Conservation (phyloP, 2,113 vertebrate genomes). For the Orcinus orca region DNA sequence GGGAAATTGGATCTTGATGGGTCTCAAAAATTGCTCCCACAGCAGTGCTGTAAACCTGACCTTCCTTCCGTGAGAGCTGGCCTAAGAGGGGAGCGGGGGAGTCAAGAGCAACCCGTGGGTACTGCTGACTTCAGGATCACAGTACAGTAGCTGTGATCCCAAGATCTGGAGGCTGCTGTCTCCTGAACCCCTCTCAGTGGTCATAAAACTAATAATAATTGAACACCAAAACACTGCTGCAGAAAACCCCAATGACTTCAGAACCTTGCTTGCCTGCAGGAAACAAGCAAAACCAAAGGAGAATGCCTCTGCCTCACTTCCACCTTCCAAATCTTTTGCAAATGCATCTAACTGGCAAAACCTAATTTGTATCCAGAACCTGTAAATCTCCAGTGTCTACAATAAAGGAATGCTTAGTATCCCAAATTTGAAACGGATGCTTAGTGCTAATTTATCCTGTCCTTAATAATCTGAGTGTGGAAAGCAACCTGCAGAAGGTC, state of each 20-base stretch:
- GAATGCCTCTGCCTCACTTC: background rate
- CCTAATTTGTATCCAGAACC: background rate
- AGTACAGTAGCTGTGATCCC: background rate
- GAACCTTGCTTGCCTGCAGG: background rate
- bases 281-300: background rate
- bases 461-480: background rate
- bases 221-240: background rate
- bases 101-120: background rate
- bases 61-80: too few relatives aligned
- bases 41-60: fast-evolving
- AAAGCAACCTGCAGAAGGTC: background rate
- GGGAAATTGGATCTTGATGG: background rate
- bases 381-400: background rate
- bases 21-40: background rate
- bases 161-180: background rate
- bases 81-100: fast-evolving
- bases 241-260: background rate
- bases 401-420: background rate
- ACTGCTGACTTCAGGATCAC: too few relatives aligned
- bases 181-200: background rate
- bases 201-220: background rate
- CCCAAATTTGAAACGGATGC: background rate
- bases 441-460: background rate
- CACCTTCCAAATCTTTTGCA: background rate
- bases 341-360: background rate